Percentiles rank a stretch among this genome's conserved stretches.
Conservation (phyloP, 2,797 vertebrate species). For the Pitangus sulphuratus region DNA sequence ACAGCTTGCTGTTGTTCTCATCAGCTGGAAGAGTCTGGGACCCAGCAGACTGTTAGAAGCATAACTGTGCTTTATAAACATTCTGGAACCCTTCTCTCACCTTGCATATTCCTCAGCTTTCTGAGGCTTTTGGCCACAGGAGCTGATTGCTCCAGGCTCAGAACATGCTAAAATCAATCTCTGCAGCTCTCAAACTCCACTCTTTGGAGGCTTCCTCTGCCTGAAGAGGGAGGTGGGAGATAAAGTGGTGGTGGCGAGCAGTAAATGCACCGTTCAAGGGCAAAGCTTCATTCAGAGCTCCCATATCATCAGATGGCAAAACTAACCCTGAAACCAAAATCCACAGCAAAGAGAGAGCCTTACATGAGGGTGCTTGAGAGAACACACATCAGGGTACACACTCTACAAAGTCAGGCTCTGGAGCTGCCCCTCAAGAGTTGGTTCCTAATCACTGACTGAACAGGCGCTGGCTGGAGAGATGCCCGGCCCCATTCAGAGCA, state of each 20-base stretch:
- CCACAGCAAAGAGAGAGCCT: neutral
- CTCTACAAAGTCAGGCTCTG: neutral
- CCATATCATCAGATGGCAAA: neutral
- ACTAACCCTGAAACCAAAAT: neutral
- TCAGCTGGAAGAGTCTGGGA: neutral
- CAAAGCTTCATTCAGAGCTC: neutral
- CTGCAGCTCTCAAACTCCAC: neutral
- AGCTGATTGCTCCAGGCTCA: neutral
- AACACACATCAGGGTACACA: neutral
- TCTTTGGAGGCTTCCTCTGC: neutral
- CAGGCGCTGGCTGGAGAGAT: neutral
- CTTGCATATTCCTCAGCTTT: neutral
- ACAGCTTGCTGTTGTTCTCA: neutral
- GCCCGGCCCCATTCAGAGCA: neutral
- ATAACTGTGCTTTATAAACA: neutral
- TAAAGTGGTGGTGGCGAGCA: neutral
- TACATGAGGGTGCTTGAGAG: neutral
- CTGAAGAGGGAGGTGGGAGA: neutral
- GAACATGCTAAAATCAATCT: neutral
- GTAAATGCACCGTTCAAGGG: neutral
- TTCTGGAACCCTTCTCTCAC: neutral
- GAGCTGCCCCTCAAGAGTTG: neutral
- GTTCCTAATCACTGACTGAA: neutral
- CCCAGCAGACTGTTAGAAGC: neutral
- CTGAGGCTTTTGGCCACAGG: neutral